Evolutionary conservation across 2,113 vertebrate genomes (phyloP).

Genomic region (Ochotona princeps): DNA sequence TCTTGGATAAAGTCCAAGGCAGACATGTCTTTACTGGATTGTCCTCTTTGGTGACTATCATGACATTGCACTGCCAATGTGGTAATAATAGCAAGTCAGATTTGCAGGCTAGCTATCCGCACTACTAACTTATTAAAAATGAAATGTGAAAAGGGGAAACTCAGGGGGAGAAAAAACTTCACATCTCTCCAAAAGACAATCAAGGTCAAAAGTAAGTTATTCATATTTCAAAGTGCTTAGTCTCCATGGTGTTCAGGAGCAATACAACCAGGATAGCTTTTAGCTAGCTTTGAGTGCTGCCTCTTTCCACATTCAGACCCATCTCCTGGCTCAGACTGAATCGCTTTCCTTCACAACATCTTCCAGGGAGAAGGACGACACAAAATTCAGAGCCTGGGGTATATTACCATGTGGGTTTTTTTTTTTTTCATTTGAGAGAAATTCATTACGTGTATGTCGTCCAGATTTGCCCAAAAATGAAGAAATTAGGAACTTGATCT

Average conservation of each 20-base stretch:
- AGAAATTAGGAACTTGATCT: too few species aligned
- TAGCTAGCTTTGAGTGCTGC: neutral
- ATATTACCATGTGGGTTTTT: too few species aligned
- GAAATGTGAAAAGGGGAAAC: neutral
- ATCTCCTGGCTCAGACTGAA: neutral
- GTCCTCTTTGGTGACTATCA: neutral
- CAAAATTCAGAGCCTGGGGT: too few species aligned
- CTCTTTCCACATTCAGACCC: neutral
- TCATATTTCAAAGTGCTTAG: too few species aligned
- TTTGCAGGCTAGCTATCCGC: neutral
- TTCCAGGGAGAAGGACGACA: neutral
- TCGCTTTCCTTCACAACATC: neutral
- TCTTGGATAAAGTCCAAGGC: neutral
- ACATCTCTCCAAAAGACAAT: neutral
- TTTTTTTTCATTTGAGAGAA: too few species aligned
- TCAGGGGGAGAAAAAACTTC: neutral
- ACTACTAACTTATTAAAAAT: neutral
- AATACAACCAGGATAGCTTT: neutral
- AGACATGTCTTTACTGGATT: neutral
- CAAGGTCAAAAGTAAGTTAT: neutral
- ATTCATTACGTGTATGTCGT: too few species aligned
- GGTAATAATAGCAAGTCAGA: neutral
- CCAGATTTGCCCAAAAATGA: too few species aligned
- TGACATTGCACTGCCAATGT: neutral
- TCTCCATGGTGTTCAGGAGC: neutral